Base-by-base conservation (phyloP, 2,888 invertebrate species). In the Ctena decussata region DNA sequence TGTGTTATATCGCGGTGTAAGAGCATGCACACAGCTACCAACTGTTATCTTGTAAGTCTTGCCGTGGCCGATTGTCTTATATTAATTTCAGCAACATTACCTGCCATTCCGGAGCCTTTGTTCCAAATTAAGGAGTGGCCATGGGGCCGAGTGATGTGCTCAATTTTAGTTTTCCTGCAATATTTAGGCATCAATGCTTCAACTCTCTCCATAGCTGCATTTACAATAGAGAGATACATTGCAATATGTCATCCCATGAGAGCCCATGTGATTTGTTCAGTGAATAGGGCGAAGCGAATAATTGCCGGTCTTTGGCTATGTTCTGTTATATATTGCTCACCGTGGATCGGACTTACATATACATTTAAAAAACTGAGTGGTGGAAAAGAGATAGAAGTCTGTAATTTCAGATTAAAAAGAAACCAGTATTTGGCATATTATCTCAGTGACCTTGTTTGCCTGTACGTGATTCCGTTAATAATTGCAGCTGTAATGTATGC, bases 201-300 rank as follows among this genome's bases (percentile, higher is more conserved):
- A 0, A 96, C 97, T 0, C 94, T 97, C 74, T 97, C 97, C 77
- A 96, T 97, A 82, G 96, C 97, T 6, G 97, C 97, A 18, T 97
- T 97, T 94, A 97, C 97, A 0, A 96, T 97, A n/a, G 97, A 97
- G 93, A 95, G 97, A 69, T 97, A 97, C 94, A 97, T 97, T 71
- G 97, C 97, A 86, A 97, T 97, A 77, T 97, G 97, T 91, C 96
- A 97, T 90, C 97, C 97, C 1, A 96, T 97, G 96, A 96, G 89
- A 41, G 95, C 96, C 6, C 97, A 97, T 88, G 96, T 96, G 24
- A 96, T 97, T 88, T 97, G 97, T 93, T 97, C 97, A 0, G 96
- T 97, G 21, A 95, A 96, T 60, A 94, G 97, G 46, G 97, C 97
- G 44, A 96, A 97, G 91, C 94, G 96, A 86, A 97, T 97, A 84